Base-by-base conservation (phyloP, 1,140 invertebrate genomes). In the Teleogryllus occipitalis region DNA sequence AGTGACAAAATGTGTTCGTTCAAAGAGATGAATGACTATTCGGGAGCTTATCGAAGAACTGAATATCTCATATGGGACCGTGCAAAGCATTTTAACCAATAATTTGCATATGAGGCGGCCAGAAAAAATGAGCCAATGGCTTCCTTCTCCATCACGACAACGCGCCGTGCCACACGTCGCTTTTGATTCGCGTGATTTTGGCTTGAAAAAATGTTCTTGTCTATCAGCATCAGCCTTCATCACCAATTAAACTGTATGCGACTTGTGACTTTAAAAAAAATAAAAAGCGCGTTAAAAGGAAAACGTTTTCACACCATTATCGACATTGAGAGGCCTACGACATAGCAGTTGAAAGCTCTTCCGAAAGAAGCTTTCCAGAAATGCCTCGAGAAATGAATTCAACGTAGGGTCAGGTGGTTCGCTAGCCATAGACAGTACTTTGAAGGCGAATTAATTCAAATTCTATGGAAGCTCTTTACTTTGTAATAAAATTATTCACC, bases 401-500 rank as follows among this genome's bases (percentile, higher is more conserved):
- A 65, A 65, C 54, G 54, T 18, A 2, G 27, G 27, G 27, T 2
- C 27, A 39, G 27, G 27, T 39, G 27, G 1, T 2, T 39, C 27
- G 27, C 27, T 39, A 39, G 27, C 5, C 27, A 39, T 2, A 5
- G 27, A 39, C 27, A 1, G 5, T 39, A 39, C n/a, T n/a, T 39
- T 39, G 27, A 39, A 39, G 27, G 27, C 1, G 27, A 39, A 39
- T n/a, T 5, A 39, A 39, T 65, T 65, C 54, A 65, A 65, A 65
- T 65, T 65, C 0, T 10, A 65, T 65, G 0, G 2, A 65, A 3
- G 54, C 54, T 18, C 18, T 3, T 65, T 65, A 65, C 54, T 65
- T 10, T 76, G 87, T 85, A 75, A 74, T 74, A 76, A n/a, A 77
- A 76, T 39, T 77, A 72, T n/a, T 65, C 15, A 47, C 5, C 5